Base-by-base conservation (phyloP, 2,888 invertebrate species). In the Argyresthia albistria region DNA sequence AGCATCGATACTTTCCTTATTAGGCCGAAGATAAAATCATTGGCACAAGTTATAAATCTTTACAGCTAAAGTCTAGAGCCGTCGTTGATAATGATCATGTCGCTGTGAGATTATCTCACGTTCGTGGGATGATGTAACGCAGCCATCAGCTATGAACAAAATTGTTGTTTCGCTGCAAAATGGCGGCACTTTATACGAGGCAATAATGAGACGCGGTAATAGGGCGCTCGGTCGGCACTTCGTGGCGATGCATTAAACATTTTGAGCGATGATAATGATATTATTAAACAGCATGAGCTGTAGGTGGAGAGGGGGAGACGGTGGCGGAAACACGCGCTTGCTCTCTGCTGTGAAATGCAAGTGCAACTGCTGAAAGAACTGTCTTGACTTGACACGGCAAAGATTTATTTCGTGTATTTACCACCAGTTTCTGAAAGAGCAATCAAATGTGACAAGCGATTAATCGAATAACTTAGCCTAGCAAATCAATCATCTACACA, bases 61-160 rank as follows among this genome's bases (percentile, higher is more conserved):
- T 25, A 25, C 25, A 25, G 25, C 25, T 6, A 25, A 25, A 45
- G 45, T 9, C 14, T n/a, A 45, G 45, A 14, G 45, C 14, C 45
- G 45, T 45, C 9, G 12, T 15, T 14, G 45, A 45, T 45, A 45
- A 45, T 45, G 45, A 45, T 45, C 45, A 14, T 14, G 45, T 14
- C 37, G 12, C 6, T 4, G 15, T 10, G n/a, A 50, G 43, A 50
- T 50, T 50, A 50, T 50, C 39, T 50, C 50, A 50, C 69, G 66
- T 61, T 57, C 58, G 50, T 11, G 55, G 66, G 70, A 71, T 70
- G 66, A 66, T 62, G 67, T 67, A 73, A 70, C 35, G 48, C 11
- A 11, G 14, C 67, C 70, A 68, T 64, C 64, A 61, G 65, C 65
- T 66, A 67, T 63, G 11, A 35, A 46, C 35, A 46, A 46, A 46